phyloP scores from a whole-genome alignment of 2,888 invertebrate genomes.

The Ectobius pallidus region DNA sequence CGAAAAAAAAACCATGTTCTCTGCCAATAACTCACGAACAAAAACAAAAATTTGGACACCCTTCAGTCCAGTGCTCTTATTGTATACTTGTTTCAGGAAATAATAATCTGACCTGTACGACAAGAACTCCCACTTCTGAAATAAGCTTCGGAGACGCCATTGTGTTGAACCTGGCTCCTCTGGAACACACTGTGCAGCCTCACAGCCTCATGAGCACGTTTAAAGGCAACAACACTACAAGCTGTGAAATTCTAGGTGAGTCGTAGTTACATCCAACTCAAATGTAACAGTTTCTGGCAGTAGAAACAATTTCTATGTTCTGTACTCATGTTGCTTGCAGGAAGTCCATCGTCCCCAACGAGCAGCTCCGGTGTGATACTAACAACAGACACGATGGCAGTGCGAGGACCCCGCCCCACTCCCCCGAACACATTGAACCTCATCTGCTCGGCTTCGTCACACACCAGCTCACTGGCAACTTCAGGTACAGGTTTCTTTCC shows the following conservation, averaged over 20 bases:
- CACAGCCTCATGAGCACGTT: slow-evolving; percentile 68
- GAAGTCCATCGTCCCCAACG: slow-evolving; percentile 46
- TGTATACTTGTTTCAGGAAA: slow-evolving; percentile 47
- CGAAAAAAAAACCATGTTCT: too few relatives aligned
- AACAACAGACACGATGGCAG: slow-evolving; percentile 39
- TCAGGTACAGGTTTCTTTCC: not conserved
- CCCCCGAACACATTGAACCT: slow-evolving; percentile 84
- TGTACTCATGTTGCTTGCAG: too few relatives aligned
- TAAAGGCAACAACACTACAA: slow-evolving; percentile 38
- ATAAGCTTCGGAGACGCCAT: slow-evolving; percentile 63
- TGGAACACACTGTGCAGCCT: slow-evolving; percentile 58
- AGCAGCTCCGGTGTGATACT: slow-evolving; percentile 40
- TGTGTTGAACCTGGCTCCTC: slow-evolving; percentile 77
- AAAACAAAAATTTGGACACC: too few relatives aligned
- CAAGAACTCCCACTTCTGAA: slow-evolving; percentile 43
- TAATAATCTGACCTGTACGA: slow-evolving; percentile 51
- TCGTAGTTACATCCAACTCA: not conserved
- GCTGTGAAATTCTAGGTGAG: slow-evolving; percentile 11
- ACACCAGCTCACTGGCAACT: slow-evolving; percentile 34
- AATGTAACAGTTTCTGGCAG: too few relatives aligned
- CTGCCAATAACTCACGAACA: too few relatives aligned
- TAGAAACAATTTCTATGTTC: too few relatives aligned
- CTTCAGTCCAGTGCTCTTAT: too few relatives aligned
- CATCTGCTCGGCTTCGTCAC: slow-evolving; percentile 58
- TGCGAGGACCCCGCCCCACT: slow-evolving; percentile 71